Percentiles rank a stretch among this genome's conserved stretches.
These are phyloP conservation scores for Zaprionus africanus DNA, from an alignment of 1,140 invertebrate species.

Conservation along the genomic window DNA sequence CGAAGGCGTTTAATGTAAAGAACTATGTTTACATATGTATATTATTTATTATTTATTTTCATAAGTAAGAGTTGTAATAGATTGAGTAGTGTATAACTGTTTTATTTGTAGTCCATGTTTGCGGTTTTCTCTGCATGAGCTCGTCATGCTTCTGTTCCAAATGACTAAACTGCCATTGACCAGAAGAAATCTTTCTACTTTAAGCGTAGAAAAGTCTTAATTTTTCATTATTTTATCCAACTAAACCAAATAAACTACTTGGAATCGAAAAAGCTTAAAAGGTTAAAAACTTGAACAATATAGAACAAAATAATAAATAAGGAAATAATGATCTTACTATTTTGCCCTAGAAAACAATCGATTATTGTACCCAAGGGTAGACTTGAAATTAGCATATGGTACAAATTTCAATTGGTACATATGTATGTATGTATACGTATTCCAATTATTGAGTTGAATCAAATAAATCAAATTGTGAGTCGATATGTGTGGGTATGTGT, in stretches of 20 bases:
- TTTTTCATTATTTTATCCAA: no score
- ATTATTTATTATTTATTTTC: neutral
- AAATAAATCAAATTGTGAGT: slow-evolving; percentile 19
- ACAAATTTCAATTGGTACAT: slow-evolving; percentile 27
- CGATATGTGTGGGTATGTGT: slow-evolving; percentile 12
- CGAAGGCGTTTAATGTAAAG: neutral
- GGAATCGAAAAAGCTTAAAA: neutral
- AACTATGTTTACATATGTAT: neutral
- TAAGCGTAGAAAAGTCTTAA: neutral
- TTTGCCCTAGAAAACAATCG: neutral
- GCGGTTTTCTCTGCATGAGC: neutral
- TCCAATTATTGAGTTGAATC: slow-evolving; percentile 34
- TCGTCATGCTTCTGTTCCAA: slow-evolving; percentile 37
- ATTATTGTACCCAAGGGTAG: neutral
- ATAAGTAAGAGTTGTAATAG: slow-evolving; percentile 12
- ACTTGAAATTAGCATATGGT: slow-evolving; percentile 1
- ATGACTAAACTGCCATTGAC: slow-evolving; percentile 9
- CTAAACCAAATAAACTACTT: slow-evolving; percentile 2
- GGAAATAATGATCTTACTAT: neutral
- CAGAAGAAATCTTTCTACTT: neutral
- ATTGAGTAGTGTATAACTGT: slow-evolving; percentile 11
- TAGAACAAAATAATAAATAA: no score
- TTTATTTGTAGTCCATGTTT: slow-evolving; percentile 9
- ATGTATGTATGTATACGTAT: slow-evolving; percentile 1
- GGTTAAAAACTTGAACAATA: neutral